Base-by-base conservation (phyloP, 2,113 vertebrate genomes). In the Macrotus californicus region DNA sequence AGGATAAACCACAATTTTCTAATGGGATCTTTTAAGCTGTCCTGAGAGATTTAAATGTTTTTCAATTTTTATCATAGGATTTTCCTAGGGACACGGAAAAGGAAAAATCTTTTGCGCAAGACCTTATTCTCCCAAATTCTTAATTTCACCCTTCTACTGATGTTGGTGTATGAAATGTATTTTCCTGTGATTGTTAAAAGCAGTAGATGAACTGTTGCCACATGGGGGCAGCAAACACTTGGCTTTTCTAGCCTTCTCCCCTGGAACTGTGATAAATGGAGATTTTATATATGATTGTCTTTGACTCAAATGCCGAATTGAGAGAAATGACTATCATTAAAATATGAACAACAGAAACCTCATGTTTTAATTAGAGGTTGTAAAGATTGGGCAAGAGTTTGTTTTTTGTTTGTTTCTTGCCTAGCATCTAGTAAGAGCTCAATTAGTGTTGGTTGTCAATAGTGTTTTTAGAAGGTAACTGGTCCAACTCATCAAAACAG, bases 171-270 rank as follows among this genome's bases (percentile, higher is more conserved):
- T 18, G 87, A 97, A 94, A 81, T 21, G 9, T 19, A 39, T 0
- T n/a, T 96, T 67, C 1, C 8, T 59, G 7, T 56, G 46, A 66
- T 59, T 61, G 59, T 11, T 43, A 36, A 19, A 89, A 29, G 85
- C 46, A 90, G 92, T 59, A 43, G 36, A 61, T 97, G 56, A 94
- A 7, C 43, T 67, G 12, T 81, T 16, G 88, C 97, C 98, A 97
- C 98, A 96, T 87, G 98, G 95, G 94, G 98, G 98, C 98, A 98
- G 98, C 97, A 98, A 94, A 98, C 82, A 95, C 95, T 96, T 92
- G 88, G 14, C 50, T 95, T 98, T 97, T 85, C 66, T 92, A 88
- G 26, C 80, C 59, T 91, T 31, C 34, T 13, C 0, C 18, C 13
- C 41, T 29, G 46, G 6, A 93, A 96, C 56, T 59, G 36, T 24